Evolutionary conservation across 30 jellyfish, hydroid and myxozoan genomes (phyloP).

Genomic region (Clytia hemisphaerica): DNA sequence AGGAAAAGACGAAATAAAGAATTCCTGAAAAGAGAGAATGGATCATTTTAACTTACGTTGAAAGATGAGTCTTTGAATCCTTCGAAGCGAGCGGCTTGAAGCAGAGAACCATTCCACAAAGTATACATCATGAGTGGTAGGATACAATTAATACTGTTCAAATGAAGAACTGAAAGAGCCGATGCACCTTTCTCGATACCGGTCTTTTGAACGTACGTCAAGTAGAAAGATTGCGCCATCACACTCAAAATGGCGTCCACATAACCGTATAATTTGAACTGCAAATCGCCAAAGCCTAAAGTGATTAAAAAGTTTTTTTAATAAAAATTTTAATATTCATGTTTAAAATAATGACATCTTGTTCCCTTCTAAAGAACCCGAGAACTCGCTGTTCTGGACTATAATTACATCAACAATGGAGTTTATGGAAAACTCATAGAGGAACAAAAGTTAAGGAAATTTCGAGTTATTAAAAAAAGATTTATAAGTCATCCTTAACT

Average conservation of each 20-base stretch:
- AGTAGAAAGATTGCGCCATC: slow-evolving; percentile 67
- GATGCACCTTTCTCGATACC: slow-evolving; percentile 79
- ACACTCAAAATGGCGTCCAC: slow-evolving; percentile 73
- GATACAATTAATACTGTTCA: slow-evolving; percentile 90
- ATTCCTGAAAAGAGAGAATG: background rate
- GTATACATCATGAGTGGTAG: slow-evolving; percentile 54
- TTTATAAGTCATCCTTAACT: no score
- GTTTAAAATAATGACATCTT: no score
- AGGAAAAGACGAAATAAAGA: background rate
- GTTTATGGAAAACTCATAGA: no score
- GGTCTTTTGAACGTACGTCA: slow-evolving; percentile 90
- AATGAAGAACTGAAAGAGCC: slow-evolving; percentile 72
- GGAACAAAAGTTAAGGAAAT: no score
- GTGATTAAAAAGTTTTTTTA: background rate
- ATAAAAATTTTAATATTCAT: no score
- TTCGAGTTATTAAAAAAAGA: no score
- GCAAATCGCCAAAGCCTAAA: slow-evolving; percentile 85
- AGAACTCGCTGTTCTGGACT: no score
- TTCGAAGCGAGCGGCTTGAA: slow-evolving; percentile 30
- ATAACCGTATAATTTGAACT: slow-evolving; percentile 51
- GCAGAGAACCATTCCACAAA: slow-evolving; percentile 50
- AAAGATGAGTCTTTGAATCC: slow-evolving; percentile 38
- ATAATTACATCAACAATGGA: no score
- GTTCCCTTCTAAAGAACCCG: no score
- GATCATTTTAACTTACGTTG: slow-evolving; percentile 42